phyloP scores from a whole-genome alignment of 2,888 invertebrate genomes.

The Agrotis segetum region DNA sequence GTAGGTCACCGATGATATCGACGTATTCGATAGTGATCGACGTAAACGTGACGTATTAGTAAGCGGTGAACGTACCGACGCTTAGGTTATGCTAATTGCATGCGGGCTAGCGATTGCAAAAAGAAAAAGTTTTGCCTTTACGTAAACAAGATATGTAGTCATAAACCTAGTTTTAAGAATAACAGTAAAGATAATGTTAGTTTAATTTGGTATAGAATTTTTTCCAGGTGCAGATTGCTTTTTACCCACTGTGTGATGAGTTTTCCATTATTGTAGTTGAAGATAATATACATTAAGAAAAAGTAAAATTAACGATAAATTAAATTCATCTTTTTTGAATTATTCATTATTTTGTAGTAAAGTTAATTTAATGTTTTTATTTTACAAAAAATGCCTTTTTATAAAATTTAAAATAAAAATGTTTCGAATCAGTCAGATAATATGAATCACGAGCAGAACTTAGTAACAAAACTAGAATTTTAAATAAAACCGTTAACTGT shows the following conservation, averaged over 20 bases:
- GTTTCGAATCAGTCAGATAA: conserved; percentile 1
- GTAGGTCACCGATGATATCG: conserved; percentile 53
- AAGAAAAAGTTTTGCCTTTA: conserved; percentile 67
- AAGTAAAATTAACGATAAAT: background rate
- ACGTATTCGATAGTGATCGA: conserved; percentile 69
- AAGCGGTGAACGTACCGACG: conserved; percentile 75
- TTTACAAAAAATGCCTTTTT: background rate
- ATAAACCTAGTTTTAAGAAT: conserved; percentile 59
- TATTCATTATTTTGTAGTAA: too few species aligned
- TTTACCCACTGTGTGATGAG: conserved; percentile 15
- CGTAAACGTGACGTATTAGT: conserved; percentile 75
- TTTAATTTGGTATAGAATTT: background rate
- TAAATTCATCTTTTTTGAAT: too few species aligned
- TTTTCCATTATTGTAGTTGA: background rate
- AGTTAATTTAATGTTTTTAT: too few species aligned
- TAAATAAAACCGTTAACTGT: conserved; percentile 83
- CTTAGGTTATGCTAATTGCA: conserved; percentile 70
- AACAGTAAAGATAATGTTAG: background rate
- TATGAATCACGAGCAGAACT: conserved; percentile 11
- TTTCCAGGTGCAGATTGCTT: background rate
- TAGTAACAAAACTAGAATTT: conserved; percentile 58
- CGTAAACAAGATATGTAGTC: conserved; percentile 47
- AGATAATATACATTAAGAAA: background rate
- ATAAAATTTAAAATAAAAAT: too few species aligned
- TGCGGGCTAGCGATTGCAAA: conserved; percentile 76